Percentiles rank a stretch among this genome's conserved stretches.
These are phyloP conservation scores for Alloscopus bannaensis DNA, from an alignment of 2,888 invertebrate genomes.

Conservation along the genomic window DNA sequence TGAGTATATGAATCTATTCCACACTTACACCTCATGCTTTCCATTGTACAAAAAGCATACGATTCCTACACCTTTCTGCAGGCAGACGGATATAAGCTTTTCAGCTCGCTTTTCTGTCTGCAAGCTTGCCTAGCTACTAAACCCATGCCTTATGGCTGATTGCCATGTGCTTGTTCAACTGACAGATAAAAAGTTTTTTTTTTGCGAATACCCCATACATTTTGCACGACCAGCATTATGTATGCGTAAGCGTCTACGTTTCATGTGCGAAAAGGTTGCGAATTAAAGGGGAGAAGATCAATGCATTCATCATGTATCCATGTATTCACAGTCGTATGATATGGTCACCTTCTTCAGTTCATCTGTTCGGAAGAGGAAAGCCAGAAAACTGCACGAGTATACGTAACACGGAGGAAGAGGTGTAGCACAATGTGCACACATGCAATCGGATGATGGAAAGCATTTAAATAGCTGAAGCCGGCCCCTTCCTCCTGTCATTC, in stretches of 20 bases:
- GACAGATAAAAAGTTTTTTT: slow-evolving; percentile 34
- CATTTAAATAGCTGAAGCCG: slow-evolving; percentile 52
- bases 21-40: background rate
- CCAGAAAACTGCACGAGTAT: background rate
- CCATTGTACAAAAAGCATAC: no score
- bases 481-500: slow-evolving; percentile 37
- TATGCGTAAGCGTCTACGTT: background rate
- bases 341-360: background rate
- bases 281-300: background rate
- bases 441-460: slow-evolving; percentile 20
- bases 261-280: slow-evolving; percentile 20
- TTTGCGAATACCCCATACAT: background rate
- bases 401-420: no score
- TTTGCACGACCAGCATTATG: background rate
- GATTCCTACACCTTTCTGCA: no score
- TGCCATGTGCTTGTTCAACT: slow-evolving; percentile 44
- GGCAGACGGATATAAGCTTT: slow-evolving; percentile 23
- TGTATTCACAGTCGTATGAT: slow-evolving; percentile 41
- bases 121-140: slow-evolving; percentile 1
- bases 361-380: background rate
- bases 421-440: slow-evolving; percentile 3
- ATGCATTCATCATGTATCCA: slow-evolving; percentile 5
- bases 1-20: no score
- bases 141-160: slow-evolving; percentile 44
- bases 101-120: slow-evolving; percentile 11